These are phyloP conservation scores for Zaprionus ornatus DNA, from an alignment of 1,140 invertebrate species.

Conservation along the genomic window DNA sequence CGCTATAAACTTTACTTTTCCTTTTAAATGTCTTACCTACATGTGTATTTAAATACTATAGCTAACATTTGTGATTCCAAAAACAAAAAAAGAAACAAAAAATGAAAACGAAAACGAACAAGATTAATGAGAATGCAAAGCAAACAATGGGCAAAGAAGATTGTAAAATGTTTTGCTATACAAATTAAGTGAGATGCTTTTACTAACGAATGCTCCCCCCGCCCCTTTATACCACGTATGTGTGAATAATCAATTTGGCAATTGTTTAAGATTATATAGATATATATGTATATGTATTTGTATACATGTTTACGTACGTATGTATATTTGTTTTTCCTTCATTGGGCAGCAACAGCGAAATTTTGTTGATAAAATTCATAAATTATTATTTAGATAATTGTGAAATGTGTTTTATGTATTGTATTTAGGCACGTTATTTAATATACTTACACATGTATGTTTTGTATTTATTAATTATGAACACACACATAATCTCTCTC, in stretches of 20 bases:
- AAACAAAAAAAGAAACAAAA: constrained; percentile 42
- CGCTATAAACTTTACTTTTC: constrained; percentile 71
- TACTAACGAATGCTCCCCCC: constrained; percentile 53
- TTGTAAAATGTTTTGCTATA: constrained; percentile 49
- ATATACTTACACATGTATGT: constrained; percentile 62
- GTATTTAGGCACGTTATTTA: constrained; percentile 71
- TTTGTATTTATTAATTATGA: constrained; percentile 66
- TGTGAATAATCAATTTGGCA: constrained; percentile 58
- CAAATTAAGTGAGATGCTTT: constrained; percentile 68
- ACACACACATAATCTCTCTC: constrained; percentile 33
- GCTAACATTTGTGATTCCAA: constrained; percentile 81
- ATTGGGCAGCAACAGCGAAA: constrained; percentile 71
- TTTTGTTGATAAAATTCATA: constrained; percentile 50
- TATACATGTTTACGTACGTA: constrained; percentile 2
- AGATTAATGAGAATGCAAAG: constrained; percentile 41
- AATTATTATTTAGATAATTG: constrained; percentile 76
- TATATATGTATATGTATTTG: constrained; percentile 2
- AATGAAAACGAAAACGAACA: constrained; percentile 48
- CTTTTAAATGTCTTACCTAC: constrained; percentile 79
- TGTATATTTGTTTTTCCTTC: constrained; percentile 59
- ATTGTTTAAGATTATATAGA: constrained; percentile 55
- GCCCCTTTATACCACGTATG: constrained; percentile 28
- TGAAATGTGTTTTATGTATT: constrained; percentile 67
- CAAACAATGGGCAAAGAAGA: not conserved
- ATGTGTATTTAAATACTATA: constrained; percentile 81